phyloP scores from a whole-genome alignment of 2,797 vertebrate species.

The Clarias platycephalus region DNA sequence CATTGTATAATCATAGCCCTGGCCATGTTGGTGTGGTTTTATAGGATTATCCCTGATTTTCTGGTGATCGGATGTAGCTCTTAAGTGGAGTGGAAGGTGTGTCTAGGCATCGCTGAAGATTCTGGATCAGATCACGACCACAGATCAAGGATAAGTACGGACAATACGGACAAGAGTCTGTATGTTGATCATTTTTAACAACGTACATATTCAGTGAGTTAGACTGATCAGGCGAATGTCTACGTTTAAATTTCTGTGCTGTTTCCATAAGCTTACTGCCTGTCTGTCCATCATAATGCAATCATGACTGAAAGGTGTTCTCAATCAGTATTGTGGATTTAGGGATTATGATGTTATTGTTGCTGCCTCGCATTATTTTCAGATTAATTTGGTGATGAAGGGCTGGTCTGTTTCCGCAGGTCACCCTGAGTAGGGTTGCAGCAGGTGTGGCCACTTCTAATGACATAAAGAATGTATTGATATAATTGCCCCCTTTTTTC shows the following conservation, averaged over 20 bases:
- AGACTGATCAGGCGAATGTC: constrained; percentile 35
- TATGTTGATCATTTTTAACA: constrained; percentile 48
- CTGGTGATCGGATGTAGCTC: constrained; percentile 49
- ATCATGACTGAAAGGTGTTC: constrained; percentile 77
- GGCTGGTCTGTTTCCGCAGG: constrained; percentile 51
- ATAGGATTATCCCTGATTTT: constrained; percentile 48
- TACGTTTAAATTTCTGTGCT: constrained; percentile 34
- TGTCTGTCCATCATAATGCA: constrained; percentile 69
- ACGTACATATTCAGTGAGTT: constrained; percentile 30
- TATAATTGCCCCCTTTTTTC: constrained; percentile 57
- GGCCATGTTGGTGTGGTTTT: constrained; percentile 38
- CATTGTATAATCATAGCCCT: constrained; percentile 27
- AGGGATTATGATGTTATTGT: constrained; percentile 65
- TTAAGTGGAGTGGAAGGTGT: constrained; percentile 55
- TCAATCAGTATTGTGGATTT: constrained; percentile 77
- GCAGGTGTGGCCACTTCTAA: constrained; percentile 56
- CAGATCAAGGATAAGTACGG: constrained; percentile 28
- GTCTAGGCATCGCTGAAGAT: constrained; percentile 39
- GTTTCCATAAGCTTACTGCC: constrained; percentile 37
- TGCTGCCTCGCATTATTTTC: constrained; percentile 34
- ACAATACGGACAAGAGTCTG: constrained; percentile 20
- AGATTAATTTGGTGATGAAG: constrained; percentile 56
- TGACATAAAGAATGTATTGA: constrained; percentile 58
- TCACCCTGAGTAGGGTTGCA: constrained; percentile 52
- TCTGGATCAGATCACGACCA: constrained; percentile 32